Conservation (phyloP, 1,140 invertebrate genomes). For the Camponotus vicinus region DNA sequence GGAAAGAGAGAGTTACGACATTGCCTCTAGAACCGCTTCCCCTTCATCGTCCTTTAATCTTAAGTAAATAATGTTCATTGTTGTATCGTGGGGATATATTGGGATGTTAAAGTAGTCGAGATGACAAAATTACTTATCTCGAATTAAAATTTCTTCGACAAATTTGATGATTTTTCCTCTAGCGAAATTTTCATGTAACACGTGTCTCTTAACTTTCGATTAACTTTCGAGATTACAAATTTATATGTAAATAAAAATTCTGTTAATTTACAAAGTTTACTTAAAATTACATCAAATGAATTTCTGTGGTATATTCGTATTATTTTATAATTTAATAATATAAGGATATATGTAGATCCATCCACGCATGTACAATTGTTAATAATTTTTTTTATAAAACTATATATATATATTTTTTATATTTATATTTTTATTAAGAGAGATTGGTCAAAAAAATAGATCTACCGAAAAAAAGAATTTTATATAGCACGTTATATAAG, state of each 20-base stretch:
- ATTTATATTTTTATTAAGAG: background rate
- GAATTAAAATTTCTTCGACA: background rate
- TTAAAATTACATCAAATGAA: constrained; percentile 7
- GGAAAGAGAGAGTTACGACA: background rate
- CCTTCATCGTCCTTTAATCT: constrained; percentile 15
- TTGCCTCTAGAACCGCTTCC: background rate
- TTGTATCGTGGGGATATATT: background rate
- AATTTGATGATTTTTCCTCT: background rate
- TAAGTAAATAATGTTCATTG: constrained; percentile 16
- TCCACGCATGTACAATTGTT: background rate
- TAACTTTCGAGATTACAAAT: background rate
- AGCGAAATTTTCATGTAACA: background rate
- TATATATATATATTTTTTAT: background rate
- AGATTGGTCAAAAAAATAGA: background rate
- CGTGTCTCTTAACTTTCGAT: background rate
- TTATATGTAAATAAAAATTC: constrained; percentile 11
- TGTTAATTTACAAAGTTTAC: background rate
- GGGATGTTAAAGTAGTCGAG: background rate
- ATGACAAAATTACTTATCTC: background rate
- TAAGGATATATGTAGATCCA: too few species aligned
- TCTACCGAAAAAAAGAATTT: background rate
- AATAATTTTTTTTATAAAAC: background rate
- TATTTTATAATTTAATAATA: background rate
- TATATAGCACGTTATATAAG: too few species aligned
- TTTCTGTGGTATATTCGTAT: background rate